Percentiles rank a stretch among this genome's conserved stretches.
Conservation (phyloP, 2,888 invertebrate genomes). For the Hecatera dysodea region DNA sequence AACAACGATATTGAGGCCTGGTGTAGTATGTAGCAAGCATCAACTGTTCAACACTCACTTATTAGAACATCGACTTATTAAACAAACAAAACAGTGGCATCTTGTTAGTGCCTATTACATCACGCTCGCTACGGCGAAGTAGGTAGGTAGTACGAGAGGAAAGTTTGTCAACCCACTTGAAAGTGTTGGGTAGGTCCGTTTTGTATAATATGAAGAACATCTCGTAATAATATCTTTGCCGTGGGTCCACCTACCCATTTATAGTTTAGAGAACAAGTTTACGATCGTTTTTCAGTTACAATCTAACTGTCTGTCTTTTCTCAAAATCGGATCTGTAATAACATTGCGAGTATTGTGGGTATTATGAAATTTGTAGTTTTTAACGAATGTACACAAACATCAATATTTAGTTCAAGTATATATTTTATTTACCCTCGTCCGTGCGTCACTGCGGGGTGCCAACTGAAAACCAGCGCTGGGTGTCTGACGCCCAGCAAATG, state of each 20-base stretch:
- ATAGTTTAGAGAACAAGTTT: background rate
- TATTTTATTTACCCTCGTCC: no score
- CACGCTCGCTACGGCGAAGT: slow-evolving; percentile 22
- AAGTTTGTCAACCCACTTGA: slow-evolving; percentile 35
- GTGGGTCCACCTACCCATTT: background rate
- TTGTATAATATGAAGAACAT: background rate
- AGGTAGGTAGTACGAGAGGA: slow-evolving; percentile 23
- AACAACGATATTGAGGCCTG: slow-evolving; percentile 21
- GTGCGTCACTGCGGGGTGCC: no score
- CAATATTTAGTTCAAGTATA: no score
- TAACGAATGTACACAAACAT: no score
- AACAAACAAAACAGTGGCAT: slow-evolving; percentile 35
- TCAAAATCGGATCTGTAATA: background rate
- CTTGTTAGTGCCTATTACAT: slow-evolving; percentile 44
- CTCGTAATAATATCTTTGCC: background rate
- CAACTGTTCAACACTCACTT: slow-evolving; percentile 30
- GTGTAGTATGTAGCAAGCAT: slow-evolving; percentile 25
- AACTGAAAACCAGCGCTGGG: no score
- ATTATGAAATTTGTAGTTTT: no score
- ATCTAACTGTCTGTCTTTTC: background rate
- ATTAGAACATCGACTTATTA: slow-evolving; percentile 50
- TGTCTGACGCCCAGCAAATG: no score
- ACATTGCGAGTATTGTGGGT: no score
- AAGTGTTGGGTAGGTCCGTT: background rate
- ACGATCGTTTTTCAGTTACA: background rate